Evolutionary conservation across 2,888 invertebrate genomes (phyloP).

Genomic region (Bombyx huttoni): DNA sequence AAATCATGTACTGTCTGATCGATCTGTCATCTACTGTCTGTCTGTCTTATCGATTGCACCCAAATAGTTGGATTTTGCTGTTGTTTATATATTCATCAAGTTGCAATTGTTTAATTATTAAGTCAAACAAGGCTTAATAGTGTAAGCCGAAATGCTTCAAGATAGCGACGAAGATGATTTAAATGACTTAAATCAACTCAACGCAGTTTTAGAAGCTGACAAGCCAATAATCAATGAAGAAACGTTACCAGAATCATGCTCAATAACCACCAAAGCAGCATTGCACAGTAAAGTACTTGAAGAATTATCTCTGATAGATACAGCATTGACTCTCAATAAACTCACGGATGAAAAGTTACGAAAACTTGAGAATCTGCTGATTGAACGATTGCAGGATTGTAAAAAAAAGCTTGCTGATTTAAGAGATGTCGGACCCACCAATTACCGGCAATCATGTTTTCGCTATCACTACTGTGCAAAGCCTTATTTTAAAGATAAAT

Average conservation of each 20-base stretch:
- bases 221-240: constrained; percentile 10
- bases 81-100: not conserved
- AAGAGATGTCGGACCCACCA: constrained; percentile 6
- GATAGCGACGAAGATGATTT: constrained; percentile 25
- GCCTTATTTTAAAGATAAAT: constrained; percentile 78
- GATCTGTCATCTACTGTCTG: no score
- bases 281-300: constrained; percentile 7
- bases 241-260: constrained; percentile 8
- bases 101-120: not conserved
- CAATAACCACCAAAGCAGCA: constrained; percentile 5
- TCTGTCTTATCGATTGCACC: no score
- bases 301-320: constrained; percentile 24
- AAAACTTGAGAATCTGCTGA: constrained; percentile 35
- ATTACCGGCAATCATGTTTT: constrained; percentile 22
- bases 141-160: constrained; percentile 22
- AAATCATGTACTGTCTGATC: no score
- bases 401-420: constrained; percentile 27
- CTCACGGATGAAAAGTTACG: constrained; percentile 36
- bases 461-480: constrained; percentile 56
- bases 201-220: constrained; percentile 21
- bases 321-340: constrained; percentile 44
- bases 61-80: no score
- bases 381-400: constrained; percentile 36
- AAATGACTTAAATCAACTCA: constrained; percentile 23
- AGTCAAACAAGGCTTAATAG: constrained; percentile 12